Percentiles rank a stretch among this genome's conserved stretches.
phyloP scores from a whole-genome alignment of 2,113 vertebrate genomes.

The Etheostoma cragini region DNA sequence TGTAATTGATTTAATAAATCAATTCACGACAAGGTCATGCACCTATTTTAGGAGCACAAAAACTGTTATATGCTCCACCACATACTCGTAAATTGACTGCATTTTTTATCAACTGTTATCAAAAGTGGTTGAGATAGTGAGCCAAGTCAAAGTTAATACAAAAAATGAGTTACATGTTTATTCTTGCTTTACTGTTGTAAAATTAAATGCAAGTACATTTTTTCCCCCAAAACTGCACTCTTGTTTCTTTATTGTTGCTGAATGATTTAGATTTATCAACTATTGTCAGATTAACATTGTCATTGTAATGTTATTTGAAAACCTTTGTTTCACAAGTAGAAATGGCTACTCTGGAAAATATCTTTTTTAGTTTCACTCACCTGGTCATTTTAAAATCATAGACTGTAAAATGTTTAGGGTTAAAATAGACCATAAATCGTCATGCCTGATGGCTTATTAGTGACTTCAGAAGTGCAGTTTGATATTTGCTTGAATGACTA shows the following conservation, averaged over 20 bases:
- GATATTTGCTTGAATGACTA: not conserved
- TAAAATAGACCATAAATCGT: not conserved
- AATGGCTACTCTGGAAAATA: slow-evolving; percentile 2
- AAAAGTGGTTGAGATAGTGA: not conserved
- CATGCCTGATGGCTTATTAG: not conserved
- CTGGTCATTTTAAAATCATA: not conserved
- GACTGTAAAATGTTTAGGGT: too few species aligned
- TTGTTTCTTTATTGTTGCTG: not conserved
- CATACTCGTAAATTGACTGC: not conserved
- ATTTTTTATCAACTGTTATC: not conserved
- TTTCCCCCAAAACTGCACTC: not conserved
- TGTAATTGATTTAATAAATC: not conserved
- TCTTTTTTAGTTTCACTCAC: too few species aligned
- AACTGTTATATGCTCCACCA: not conserved
- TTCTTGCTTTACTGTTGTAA: not conserved
- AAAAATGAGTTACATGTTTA: not conserved
- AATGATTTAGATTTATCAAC: not conserved
- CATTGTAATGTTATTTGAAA: not conserved
- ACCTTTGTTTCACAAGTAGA: not conserved
- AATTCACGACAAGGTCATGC: not conserved
- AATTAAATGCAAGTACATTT: not conserved
- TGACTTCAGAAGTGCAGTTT: not conserved
- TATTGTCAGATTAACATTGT: not conserved
- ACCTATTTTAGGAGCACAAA: not conserved
- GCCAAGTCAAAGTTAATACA: not conserved